Base-by-base conservation (phyloP, 92 coral and sea anemone species). In the Porites lobata region DNA sequence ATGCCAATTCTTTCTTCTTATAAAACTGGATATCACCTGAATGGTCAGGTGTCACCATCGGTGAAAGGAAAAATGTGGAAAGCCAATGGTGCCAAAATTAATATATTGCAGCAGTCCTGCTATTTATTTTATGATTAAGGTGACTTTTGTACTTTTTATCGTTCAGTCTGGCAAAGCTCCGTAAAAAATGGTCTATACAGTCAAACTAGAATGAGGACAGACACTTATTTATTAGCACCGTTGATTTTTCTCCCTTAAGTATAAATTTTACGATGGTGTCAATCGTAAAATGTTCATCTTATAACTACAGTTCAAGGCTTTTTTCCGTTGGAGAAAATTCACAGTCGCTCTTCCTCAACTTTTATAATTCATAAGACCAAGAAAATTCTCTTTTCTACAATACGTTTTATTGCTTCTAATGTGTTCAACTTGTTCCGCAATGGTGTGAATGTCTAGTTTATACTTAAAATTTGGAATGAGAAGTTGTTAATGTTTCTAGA, bases 81-180 rank as follows among this genome's bases (percentile, higher is more conserved):
- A 86, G 84, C 91, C 76, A 59, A 72, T 75, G 72, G 63, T 81
- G 88, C 83, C 75, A 81, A 90, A 68, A 80, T 86, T 90, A 90
- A 91, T 91, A 91, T 91, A 91, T 91, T 85, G 86, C 89, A 78
- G 91, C 91, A 77, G 94, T 75, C 78, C 86, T 91, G 94, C 91
- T 91, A 91, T 91, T 91, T 91, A 91, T 91, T 91, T 91, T 91
- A 69, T 85, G 89, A 85, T 68, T 84, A 66, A 50, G 72, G 69
- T 51, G 65, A 51, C 72, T 20, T 84, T 84, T 84, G 87, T 84
- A 84, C 80, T 73, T 84, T 84, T 74, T 61, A 70, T 82, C 14
- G 19, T 71, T 56, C 65, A 14, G 32, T 21, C 8, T 38, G 86
- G 65, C 58, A 69, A 58, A 54, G 47, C 47, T 38, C 47, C 1